Conservation (phyloP, 2,113 vertebrate species). For the Gopherus flavomarginatus region DNA sequence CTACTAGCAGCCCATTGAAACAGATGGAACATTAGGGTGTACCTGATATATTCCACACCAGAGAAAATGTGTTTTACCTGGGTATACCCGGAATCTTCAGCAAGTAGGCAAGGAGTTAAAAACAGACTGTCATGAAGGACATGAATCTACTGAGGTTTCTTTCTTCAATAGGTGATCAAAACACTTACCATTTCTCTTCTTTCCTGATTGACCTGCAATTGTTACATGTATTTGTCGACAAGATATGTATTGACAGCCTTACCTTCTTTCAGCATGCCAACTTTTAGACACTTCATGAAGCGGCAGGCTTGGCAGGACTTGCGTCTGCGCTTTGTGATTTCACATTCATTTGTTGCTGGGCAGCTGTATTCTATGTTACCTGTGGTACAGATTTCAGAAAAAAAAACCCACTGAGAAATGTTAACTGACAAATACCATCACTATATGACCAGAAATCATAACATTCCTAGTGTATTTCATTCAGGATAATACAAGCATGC, state of each 20-base stretch:
- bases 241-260: constrained; percentile 65
- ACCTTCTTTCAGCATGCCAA: constrained; percentile 99
- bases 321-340: constrained; percentile 99
- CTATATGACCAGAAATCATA: rapidly evolving
- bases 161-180: not conserved
- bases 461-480: not conserved
- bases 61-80: not conserved
- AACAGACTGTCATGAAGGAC: not conserved
- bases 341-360: constrained; percentile 98
- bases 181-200: constrained; percentile 18
- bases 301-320: constrained; percentile 99
- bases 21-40: not conserved
- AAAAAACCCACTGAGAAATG: constrained; percentile 51
- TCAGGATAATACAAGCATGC: not conserved
- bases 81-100: not conserved
- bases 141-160: not conserved
- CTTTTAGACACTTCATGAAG: constrained; percentile 99
- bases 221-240: not conserved
- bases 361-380: constrained; percentile 99
- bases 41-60: not conserved
- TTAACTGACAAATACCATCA: not conserved
- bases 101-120: not conserved
- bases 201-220: constrained; percentile 8
- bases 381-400: constrained; percentile 76
- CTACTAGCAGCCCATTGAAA: not conserved